Conservation (phyloP, 37 sponge, comb jelly and placozoan species). For the Hormiphora californensis region DNA sequence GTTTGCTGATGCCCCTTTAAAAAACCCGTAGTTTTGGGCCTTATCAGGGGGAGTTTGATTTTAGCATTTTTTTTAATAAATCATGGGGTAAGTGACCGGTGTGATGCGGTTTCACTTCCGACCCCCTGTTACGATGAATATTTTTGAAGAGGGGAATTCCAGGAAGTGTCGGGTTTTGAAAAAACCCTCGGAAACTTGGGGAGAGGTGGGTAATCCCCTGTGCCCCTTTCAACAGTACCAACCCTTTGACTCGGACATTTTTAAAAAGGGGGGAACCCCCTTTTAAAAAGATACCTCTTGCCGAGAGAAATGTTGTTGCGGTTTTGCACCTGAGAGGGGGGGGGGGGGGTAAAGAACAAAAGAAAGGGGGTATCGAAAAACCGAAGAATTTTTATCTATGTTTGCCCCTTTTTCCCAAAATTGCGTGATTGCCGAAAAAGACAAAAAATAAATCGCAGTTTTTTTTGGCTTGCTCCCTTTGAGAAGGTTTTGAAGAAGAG, state of each 20-base stretch:
- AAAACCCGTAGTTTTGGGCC: constrained; percentile 21
- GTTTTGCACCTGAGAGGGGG: constrained; percentile 58
- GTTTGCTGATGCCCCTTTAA: constrained; percentile 64
- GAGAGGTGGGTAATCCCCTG: neutral
- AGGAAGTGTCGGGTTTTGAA: neutral
- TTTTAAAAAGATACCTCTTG: constrained; percentile 79
- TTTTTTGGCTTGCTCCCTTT: neutral
- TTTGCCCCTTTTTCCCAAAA: neutral
- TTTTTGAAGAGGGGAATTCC: no score
- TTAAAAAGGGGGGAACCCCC: constrained; percentile 65
- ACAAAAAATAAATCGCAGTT: neutral
- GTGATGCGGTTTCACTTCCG: no score
- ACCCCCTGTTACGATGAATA: no score
- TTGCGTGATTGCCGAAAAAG: neutral
- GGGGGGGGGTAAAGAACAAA: no score
- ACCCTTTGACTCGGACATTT: constrained; percentile 54
- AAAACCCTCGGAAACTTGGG: constrained; percentile 11
- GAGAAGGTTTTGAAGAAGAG: constrained; percentile 63
- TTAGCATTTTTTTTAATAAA: no score
- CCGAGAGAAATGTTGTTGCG: constrained; percentile 55
- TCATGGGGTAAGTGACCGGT: no score
- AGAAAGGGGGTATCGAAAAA: no score
- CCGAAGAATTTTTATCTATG: no score
- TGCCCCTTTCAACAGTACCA: neutral
- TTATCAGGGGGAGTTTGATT: neutral